Evolutionary conservation across 2,113 vertebrate species (phyloP).

Genomic region (zebrafish (Danio rerio)): DNA sequence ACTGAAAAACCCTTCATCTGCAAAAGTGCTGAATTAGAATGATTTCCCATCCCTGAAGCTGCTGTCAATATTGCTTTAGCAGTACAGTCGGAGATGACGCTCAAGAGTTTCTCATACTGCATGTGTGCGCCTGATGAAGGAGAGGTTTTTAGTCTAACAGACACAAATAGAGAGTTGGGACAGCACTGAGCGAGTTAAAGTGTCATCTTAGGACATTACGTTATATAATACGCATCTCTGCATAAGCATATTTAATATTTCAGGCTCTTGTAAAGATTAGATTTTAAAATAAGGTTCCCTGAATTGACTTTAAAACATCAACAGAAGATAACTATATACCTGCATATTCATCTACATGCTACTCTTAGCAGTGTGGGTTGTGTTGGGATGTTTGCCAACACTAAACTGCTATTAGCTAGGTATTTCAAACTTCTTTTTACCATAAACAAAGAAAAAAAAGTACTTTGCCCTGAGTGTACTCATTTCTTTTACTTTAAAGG

Average conservation of each 20-base stretch:
- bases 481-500: no score
- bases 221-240: neutral
- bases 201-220: neutral
- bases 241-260: neutral
- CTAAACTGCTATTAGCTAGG: no score
- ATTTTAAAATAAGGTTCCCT: no score
- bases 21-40: constrained; percentile 52
- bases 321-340: no score
- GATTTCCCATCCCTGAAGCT: constrained; percentile 49
- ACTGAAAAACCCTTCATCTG: constrained; percentile 45
- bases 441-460: no score
- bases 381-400: no score
- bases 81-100: neutral
- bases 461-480: no score
- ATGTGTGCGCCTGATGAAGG: neutral
- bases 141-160: neutral
- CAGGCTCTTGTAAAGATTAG: no score
- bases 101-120: constrained; percentile 5
- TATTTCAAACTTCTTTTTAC: no score
- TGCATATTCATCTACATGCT: no score
- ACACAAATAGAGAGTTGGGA: neutral
- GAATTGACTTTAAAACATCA: no score
- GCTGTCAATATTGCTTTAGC: constrained; percentile 51
- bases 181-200: neutral
- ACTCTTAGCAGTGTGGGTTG: no score